phyloP scores from a whole-genome alignment of 2,797 vertebrate genomes.

The Hipposideros larvatus region DNA sequence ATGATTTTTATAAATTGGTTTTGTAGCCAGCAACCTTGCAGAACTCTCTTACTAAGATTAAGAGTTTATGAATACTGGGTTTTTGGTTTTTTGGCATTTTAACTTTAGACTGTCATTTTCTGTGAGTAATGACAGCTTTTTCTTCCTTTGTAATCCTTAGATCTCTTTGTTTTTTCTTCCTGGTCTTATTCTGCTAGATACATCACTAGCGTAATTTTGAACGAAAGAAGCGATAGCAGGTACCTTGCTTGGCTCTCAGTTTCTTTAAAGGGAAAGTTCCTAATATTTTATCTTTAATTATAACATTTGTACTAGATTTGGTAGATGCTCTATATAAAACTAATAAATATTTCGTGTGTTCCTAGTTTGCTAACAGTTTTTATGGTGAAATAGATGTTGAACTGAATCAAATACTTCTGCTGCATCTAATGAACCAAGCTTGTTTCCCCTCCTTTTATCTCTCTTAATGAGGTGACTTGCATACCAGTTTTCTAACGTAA shows the following conservation, averaged over 20 bases:
- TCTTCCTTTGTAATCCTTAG: background rate
- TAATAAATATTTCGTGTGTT: background rate
- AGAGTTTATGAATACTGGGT: background rate
- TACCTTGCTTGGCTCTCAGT: background rate
- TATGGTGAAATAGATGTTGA: background rate
- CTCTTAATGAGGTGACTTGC: background rate
- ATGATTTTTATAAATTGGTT: background rate
- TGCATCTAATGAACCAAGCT: background rate
- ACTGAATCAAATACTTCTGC: background rate
- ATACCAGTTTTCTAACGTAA: background rate
- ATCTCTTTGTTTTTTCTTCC: background rate
- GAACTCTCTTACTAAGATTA: background rate
- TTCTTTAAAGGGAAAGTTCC: background rate
- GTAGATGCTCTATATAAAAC: background rate
- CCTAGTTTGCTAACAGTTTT: background rate
- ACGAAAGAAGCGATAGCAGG: background rate
- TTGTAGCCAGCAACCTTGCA: background rate
- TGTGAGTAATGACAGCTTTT: background rate
- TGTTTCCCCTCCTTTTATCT: background rate
- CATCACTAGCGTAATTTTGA: background rate
- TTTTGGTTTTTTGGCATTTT: background rate
- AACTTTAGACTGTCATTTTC: background rate
- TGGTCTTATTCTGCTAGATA: background rate
- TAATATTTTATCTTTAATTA: slow-evolving; percentile 12
- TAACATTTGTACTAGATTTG: background rate